Base-by-base conservation (phyloP, 2,113 vertebrate genomes). In the Vireo altiloquus region DNA sequence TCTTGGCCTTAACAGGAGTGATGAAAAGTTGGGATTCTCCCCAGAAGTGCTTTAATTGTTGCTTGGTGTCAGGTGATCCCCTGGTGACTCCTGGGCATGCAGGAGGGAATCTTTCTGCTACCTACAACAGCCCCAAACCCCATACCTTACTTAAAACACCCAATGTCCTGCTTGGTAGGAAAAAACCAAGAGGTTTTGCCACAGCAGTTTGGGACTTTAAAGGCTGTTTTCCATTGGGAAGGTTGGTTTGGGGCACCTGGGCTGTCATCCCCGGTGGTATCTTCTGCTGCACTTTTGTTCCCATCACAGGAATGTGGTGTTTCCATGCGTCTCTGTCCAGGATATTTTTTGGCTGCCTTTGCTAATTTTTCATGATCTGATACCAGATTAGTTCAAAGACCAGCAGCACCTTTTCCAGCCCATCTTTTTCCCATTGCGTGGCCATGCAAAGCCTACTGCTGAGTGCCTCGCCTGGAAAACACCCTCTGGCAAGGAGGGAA, bases 341-440 rank as follows among this genome's bases (percentile, higher is more conserved):
- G 37, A 4, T 7, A 7, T 71, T 88, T 94, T 63, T 7, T 46
- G 19, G 30, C 18, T 15, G 4, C 2, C 13, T 19, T 54, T 53
- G n/a, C 11, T 46, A 0, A 18, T 50, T 82, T 82, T 63, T 35
- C 17, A 3, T 9, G 4, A 7, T 54, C 9, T 42, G 11, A 6
- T 0, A 11, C 20, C 52, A 69, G 54, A 40, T 76, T 68, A 1
- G 2, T 20, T 13, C 33, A 19, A 52, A 70, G 33, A 46, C 9
- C 53, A 27, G 17, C 21, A 47, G n/a, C 5, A 1, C 15, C 24
- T 78, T 56, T 23, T 68, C 40, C 74, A 90, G 9, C 21, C 13
- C 0, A 0, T 6, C 6, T 20, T 50, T 70, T 35, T 16, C 25
- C 15, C 10, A 3, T 0, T 6, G 13, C 0, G 1, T 4, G 2